These are phyloP conservation scores for Drosophila suboccidentalis DNA, from an alignment of 2,888 invertebrate genomes.

Conservation along the genomic window DNA sequence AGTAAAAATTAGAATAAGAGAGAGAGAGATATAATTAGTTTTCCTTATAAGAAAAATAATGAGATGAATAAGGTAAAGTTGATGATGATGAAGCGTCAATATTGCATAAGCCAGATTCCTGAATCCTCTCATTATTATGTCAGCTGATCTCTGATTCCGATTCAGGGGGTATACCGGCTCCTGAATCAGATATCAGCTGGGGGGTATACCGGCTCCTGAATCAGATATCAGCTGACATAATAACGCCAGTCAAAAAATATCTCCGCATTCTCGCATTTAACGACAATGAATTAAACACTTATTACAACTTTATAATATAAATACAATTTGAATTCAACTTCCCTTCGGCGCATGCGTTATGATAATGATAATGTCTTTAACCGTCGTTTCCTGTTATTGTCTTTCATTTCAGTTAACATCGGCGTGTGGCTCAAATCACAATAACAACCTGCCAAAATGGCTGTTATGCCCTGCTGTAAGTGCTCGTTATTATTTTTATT, in stretches of 20 bases:
- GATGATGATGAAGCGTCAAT: not conserved
- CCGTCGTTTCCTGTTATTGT: constrained; percentile 35
- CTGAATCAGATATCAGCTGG: constrained; percentile 29
- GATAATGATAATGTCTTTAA: constrained; percentile 30
- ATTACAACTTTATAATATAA: constrained; percentile 18
- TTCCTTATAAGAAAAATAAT: not conserved
- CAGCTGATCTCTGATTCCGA: too few relatives aligned
- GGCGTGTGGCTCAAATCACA: constrained; percentile 32
- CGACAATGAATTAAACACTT: constrained; percentile 9
- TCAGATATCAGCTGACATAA: constrained; percentile 31
- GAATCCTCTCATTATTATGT: not conserved
- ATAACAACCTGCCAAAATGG: constrained; percentile 58
- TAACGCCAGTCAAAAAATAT: constrained; percentile 9
- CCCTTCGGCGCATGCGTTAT: constrained; percentile 19
- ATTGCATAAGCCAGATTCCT: not conserved
- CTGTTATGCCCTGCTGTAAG: constrained; percentile 73
- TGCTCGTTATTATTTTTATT: constrained; percentile 33
- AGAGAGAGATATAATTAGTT: not conserved
- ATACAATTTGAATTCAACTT: constrained; percentile 20
- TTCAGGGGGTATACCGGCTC: not conserved
- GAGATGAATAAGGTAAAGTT: not conserved
- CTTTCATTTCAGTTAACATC: constrained; percentile 53
- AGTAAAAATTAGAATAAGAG: not conserved
- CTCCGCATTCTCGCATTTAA: constrained; percentile 36
- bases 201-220: constrained; percentile 7